A percentile compares a stretch with the other conserved stretches of the same genome.
phyloP scores from a whole-genome alignment of 2,113 vertebrate genomes.

The Laticauda colubrina region DNA sequence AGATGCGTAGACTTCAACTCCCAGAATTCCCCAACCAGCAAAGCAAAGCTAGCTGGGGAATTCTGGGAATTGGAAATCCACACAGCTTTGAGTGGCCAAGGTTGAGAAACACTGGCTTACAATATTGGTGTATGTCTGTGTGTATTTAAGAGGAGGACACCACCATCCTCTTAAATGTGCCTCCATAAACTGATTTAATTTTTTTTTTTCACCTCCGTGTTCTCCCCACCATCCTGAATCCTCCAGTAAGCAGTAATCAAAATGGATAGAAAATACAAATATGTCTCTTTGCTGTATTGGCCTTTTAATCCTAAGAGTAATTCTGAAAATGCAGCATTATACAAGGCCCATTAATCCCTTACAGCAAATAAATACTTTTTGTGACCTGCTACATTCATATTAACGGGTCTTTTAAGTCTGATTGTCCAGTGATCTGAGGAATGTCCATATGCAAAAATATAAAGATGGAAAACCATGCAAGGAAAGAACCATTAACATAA shows the following conservation, averaged over 20 bases:
- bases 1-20: background rate
- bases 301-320: constrained; percentile 66
- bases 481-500: background rate
- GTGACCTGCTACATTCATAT: constrained; percentile 25
- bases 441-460: background rate
- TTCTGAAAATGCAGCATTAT: constrained; percentile 52
- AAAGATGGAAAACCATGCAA: background rate
- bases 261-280: constrained; percentile 42
- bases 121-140: background rate
- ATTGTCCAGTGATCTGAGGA: constrained; percentile 19
- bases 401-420: constrained; percentile 17
- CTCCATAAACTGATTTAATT: background rate
- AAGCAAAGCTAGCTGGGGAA: background rate
- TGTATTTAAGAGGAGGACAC: background rate
- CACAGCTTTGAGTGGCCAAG: background rate
- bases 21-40: background rate
- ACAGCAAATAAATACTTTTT: constrained; percentile 39
- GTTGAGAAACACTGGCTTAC: background rate
- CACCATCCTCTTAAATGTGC: background rate
- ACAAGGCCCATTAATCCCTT: constrained; percentile 57
- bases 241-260: constrained; percentile 61
- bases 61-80: background rate
- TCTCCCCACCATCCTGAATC: constrained; percentile 34
- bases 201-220: background rate
- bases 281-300: constrained; percentile 45